A percentile compares a stretch with the other conserved stretches of the same genome.
Evolutionary conservation across 2,888 invertebrate genomes (phyloP).

Genomic region (Calameuta filiformis): DNA sequence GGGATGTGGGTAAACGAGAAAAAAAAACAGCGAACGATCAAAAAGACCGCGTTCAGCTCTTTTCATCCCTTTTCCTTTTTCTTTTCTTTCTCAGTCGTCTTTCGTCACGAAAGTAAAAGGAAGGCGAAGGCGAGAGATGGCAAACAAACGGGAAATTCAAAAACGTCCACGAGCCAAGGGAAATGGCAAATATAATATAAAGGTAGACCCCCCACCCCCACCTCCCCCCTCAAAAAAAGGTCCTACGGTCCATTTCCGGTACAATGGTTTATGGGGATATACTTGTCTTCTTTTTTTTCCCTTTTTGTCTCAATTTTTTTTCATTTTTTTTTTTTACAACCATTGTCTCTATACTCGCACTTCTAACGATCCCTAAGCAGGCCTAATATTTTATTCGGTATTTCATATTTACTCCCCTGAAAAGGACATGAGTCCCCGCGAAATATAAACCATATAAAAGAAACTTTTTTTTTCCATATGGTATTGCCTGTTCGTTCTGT

Average conservation of each 20-base stretch:
- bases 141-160: conserved; percentile 1
- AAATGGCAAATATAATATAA: conserved; percentile 31
- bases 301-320: conserved; percentile 3
- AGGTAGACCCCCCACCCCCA: not conserved
- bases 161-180: conserved; percentile 20
- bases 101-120: not conserved
- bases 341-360: conserved; percentile 34
- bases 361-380: conserved; percentile 31
- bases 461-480: conserved; percentile 16
- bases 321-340: conserved; percentile 10
- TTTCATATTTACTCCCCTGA: conserved; percentile 39
- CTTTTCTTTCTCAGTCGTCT: not conserved
- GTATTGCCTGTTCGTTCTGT: conserved; percentile 24
- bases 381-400: not conserved
- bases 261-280: conserved; percentile 22
- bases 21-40: not conserved
- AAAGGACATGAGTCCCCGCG: too few species aligned
- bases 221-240: not conserved
- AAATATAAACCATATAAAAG: conserved; percentile 18
- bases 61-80: not conserved
- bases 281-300: conserved; percentile 27
- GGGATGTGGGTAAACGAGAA: not conserved
- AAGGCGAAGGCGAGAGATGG: not conserved
- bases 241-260: conserved; percentile 14
- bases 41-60: not conserved